Evolutionary conservation across 2,797 vertebrate genomes (phyloP).

Genomic region (Picus viridis): DNA sequence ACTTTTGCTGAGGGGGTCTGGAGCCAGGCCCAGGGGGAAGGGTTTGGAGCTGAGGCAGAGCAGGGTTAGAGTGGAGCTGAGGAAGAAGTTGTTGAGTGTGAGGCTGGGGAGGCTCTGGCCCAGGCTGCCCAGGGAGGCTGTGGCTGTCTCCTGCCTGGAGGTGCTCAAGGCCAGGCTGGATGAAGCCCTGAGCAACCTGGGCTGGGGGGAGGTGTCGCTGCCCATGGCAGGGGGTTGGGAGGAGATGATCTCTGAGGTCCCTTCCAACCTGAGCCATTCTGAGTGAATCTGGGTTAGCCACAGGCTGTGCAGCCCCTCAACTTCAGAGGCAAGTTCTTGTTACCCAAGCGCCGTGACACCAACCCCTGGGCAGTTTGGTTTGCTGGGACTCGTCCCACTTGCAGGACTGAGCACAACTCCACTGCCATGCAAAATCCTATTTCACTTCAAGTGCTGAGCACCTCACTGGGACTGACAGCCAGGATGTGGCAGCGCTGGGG

Average conservation of each 20-base stretch:
- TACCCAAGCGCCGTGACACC: background rate
- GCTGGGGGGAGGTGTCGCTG: too few relatives aligned
- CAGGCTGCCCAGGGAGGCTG: too few relatives aligned
- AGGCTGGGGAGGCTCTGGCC: too few relatives aligned
- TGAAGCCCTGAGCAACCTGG: too few relatives aligned
- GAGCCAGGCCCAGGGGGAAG: too few relatives aligned
- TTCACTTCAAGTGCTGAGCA: background rate
- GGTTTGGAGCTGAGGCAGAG: too few relatives aligned
- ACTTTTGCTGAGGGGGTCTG: too few relatives aligned
- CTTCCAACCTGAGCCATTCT: background rate
- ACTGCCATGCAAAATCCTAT: background rate
- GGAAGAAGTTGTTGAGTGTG: too few relatives aligned
- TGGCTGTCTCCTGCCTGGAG: too few relatives aligned
- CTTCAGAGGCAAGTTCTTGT: background rate
- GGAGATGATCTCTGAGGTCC: background rate
- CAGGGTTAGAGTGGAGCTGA: too few relatives aligned
- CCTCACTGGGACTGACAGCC: background rate
- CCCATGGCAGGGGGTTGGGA: background rate
- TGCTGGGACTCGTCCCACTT: background rate
- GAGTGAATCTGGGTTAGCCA: background rate
- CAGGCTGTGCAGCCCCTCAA: background rate
- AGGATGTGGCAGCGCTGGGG: background rate
- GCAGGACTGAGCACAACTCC: background rate
- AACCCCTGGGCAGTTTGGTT: background rate
- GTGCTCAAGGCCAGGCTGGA: too few relatives aligned